Base-by-base conservation (phyloP, 2,888 invertebrate genomes). In the Protophormia terraenovae region DNA sequence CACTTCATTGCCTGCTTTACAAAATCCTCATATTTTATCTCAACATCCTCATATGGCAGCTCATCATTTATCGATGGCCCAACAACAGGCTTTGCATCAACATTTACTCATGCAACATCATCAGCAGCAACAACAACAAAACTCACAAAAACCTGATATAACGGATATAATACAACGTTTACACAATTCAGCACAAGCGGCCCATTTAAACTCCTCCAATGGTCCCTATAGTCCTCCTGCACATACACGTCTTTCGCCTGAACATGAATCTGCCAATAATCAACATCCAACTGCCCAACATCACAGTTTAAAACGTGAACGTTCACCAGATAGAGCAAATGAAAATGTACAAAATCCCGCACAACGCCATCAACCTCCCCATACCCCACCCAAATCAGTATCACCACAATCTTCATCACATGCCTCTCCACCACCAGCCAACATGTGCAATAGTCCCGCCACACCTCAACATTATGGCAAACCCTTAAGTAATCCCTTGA, bases 281-380 rank as follows among this genome's bases (percentile, higher is more conserved):
- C 79, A 69, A 5, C 72, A 53, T 2, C 75, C 50, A 3, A 27
- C 71, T 22, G 71, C 58, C 38, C 82, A 66, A 16, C 73, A 67
- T 80, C 4, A 86, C 87, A 84, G 88, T 6, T 76, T 92, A 16
- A 92, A 92, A 77, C 90, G 92, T 12, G 91, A 91, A 81, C 90
- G 92, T 5, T 93, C 92, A 5, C 92, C 92, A 3, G 89, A 89
- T 3, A 89, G 90, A 6, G 87, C 87, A 2, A 86, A 88, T 38
- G 91, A 91, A 32, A 90, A 90, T 38, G 86, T 88, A 7, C 91
- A 91, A 82, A 91, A 92, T 83, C 92, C 92, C 2, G 89, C 92
- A 10, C 91, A 92, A 79, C 91, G 92, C 47, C 91, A 92, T 32
- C 92, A 92, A 80, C 92, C 91, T 22, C 91, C 92, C 0, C 91